Base-by-base conservation (phyloP, 2,797 vertebrate genomes). In the Lerista edwardsae region DNA sequence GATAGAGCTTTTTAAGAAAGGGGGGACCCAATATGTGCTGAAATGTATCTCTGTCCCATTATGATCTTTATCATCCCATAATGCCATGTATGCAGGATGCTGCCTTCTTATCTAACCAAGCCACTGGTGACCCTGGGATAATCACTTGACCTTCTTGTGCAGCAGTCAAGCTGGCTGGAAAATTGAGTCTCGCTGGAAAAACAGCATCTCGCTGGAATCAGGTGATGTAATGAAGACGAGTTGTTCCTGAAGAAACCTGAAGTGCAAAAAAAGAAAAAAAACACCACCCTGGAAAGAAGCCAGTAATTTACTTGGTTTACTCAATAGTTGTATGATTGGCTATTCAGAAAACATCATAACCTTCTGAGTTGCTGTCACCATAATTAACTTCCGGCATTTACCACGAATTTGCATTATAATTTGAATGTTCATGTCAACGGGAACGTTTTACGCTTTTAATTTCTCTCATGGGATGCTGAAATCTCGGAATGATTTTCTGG, bases 91-190 rank as follows among this genome's bases (percentile, higher is more conserved):
- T 5, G 64, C 57, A 91, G 75, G 87, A 87, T 88, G 81, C 39
- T 80, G 61, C 67, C 21, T 88, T 92, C 73, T 89, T 88, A 91
- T 90, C 88, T 87, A 71, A 76, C 82, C 84, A 87, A 90, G 82
- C 79, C 88, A 91, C 80, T 90, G 82, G 39, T 86, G 88, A 91
- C 90, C 89, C 78, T 88, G 61, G 29, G 34, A 84, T 94, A 89
- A 94, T 93, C 91, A 82, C 31, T 84, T 93, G 91, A 91, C 93
- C 88, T 94, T 90, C 61, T 2, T 67, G 83, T 89, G 79, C 87
- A 90, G 77, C 80, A 83, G 81, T 76, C 84, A 89, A 89, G 71
- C 59, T 73, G 88, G 71, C 6, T 84, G 73, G 86, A 93, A 90
- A 91, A 94, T 82, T 88, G 57, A 34, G 71, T 91, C n/a, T n/a